Base-by-base conservation (phyloP, 1,140 invertebrate species). In the Gonatopus flavifemur region DNA sequence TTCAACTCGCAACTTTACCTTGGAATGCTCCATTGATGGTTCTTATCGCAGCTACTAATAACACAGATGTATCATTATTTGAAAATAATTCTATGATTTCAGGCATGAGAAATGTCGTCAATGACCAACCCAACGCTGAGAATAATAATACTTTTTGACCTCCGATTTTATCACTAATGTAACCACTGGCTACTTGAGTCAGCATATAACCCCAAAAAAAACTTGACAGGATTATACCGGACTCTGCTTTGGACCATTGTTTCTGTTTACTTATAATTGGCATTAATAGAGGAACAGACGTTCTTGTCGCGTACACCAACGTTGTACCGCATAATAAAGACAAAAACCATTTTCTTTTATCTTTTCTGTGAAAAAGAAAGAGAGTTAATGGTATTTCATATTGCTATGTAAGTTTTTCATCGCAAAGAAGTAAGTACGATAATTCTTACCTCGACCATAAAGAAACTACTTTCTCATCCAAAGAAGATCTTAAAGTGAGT, bases 181-280 rank as follows among this genome's bases (percentile, higher is more conserved):
- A 86, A 10, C 87, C 87, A 36, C 86, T 86, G 37, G 86, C 67
- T 76, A 89, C 82, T 70, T 89, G 88, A 0, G 88, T 89, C 36
- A 88, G 64, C 0, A 84, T 86, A 56, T 90, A 90, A 39, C 88
- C 88, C 86, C 88, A 90, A 62, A 90, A 90, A 63, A 90, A 90
- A 21, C 84, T 85, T 4, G 87, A 88, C 8, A 90, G 62, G 35
- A 89, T 83, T 2, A 84, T 84, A 3, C 88, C 87, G 13, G 85
- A 84, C 56, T 88, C 82, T 21, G 85, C 83, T 75, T 88, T 89
- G 57, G 82, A 86, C 86, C 87, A 89, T 31, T 80, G 79, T 64
- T 84, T 81, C 52, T 88, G 85, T 54, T 84, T 77, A 22, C 85
- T 82, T 51, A 88, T 81, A 6, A 83, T 74, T 10, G 86, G 83